Evolutionary conservation across 2,113 vertebrate species (phyloP), one percentile per base, ranked within the genome.

Genomic region (Condylura cristata): DNA sequence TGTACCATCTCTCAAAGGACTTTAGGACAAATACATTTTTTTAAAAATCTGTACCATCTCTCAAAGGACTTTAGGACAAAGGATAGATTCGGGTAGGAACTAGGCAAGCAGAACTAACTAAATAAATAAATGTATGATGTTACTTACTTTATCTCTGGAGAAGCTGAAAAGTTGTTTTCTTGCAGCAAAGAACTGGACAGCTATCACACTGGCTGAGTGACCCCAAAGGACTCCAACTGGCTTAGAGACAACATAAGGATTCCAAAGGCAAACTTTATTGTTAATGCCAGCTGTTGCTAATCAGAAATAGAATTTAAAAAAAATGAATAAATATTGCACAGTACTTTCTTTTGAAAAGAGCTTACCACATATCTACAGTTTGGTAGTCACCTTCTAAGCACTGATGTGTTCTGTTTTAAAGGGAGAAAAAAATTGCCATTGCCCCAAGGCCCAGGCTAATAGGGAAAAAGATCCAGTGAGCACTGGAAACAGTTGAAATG

Each of bases 81-180:
- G 1, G 13, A 20, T 32, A 90, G 16, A 61, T 83, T 58, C 92
- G 26, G 11, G 13, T 28, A 88, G 39, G 28, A 85, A 91, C 0
- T 58, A 14, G 4, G 5, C 30, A 92, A 3, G 71, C 8, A 85
- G 11, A 46, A 70, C 12, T 48, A 78, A 91, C 65, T 76, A 81
- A 66, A 72, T 46, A 30, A 66, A 56, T 56, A 56, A 83, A 71
- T 28, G 3, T 13, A 71, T 48, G 65, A 28, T 53, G 34, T 53
- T 75, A 95, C 96, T 95, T 96, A 99, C 98, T 98, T 99, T 99
- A 91, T 99, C 99, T 96, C 98, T 98, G 88, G 98, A 99, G 92
- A 98, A 99, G 97, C 98, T 99, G 95, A 99, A 97, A 86, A 99
- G 98, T 72, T 98, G 99, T 75, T 98, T 99, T 93, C 98, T 98